Percentiles rank a stretch among this genome's conserved stretches.
Evolutionary conservation across 2,113 vertebrate species (phyloP).

Genomic region (Silurus meridionalis): DNA sequence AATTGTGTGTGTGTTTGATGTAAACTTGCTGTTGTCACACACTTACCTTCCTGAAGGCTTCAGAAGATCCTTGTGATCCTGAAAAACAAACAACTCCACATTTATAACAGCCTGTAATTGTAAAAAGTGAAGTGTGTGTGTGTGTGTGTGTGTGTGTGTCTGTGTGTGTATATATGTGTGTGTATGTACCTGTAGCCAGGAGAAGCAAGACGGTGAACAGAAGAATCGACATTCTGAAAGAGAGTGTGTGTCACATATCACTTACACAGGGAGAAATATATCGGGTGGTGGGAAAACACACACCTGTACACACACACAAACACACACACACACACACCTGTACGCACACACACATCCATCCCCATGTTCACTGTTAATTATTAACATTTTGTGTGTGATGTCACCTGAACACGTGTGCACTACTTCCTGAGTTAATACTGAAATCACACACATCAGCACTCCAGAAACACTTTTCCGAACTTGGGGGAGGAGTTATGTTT

Average conservation of each 20-base stretch:
- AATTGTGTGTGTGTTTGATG: not conserved
- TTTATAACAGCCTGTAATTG: too few species aligned
- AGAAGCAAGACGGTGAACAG: slow-evolving; percentile 39
- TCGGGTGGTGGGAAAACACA: slow-evolving; percentile 27
- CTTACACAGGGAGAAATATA: slow-evolving; percentile 15
- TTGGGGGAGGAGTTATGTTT: not conserved
- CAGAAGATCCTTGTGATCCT: slow-evolving; percentile 53
- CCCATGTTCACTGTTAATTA: not conserved
- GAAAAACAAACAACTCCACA: not conserved
- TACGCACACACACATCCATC: not conserved
- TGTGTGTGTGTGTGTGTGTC: slow-evolving; percentile 19
- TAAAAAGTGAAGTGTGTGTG: not conserved
- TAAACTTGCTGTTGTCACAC: not conserved
- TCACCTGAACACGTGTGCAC: too few species aligned
- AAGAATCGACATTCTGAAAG: slow-evolving; percentile 30
- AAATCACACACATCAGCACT: too few species aligned
- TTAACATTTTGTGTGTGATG: not conserved
- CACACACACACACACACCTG: slow-evolving; percentile 23
- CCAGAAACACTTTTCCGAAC: too few species aligned
- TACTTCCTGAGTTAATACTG: too few species aligned
- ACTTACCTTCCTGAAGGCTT: not conserved
- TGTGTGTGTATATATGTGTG: not conserved
- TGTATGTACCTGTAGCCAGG: slow-evolving; percentile 40
- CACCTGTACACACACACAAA: slow-evolving; percentile 22
- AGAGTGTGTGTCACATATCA: not conserved